Base-by-base conservation (phyloP, 2,113 vertebrate species). In the Sterna hirundo region DNA sequence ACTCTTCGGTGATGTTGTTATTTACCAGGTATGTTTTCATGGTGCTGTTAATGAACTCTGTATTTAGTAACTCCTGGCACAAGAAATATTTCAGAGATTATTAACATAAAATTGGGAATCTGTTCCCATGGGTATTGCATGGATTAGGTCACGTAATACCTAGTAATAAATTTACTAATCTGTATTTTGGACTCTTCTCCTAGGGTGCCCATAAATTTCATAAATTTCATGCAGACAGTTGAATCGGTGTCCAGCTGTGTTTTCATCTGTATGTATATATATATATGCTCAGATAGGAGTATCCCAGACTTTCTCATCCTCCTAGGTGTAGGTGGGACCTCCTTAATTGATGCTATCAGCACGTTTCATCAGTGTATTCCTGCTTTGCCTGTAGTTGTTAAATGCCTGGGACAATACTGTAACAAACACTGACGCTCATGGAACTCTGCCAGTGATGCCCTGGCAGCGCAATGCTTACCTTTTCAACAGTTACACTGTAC, bases 1-100 rank as follows among this genome's bases (percentile, higher is more conserved):
- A 74, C 86, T 88, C 82, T 70, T 60, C 83, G 58, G 62, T 93
- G 86, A 79, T 96, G 84, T 65, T 95, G 72, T 95, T 96, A 83
- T 79, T 86, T 94, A 94, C 61, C 71, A 88, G 79, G 68, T 88
- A 14, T 90, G 71, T 85, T 84, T 87, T 92, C 55, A 13, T 38
- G 65, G 65, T 91, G 57, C 89, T n/a, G 13, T 72, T 94, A 90
- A 90, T 66, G 85, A 60, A n/a, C 60, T 91, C 51, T 74, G 83
- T 34, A 83, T 90, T 88, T 75, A 87, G 47, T 65, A 60, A 42
- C 36, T 72, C 69, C 60, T 83, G 69, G 58, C 71, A 57, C 44
- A 66, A 46, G 64, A 86, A 66, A 83, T 64, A 89, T 77, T 90
- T 84, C 65, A 66, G 46, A 84, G 76, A 52, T 72, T 61, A 61